Base-by-base conservation (phyloP, 2,797 vertebrate genomes). In the Selene dorsalis region DNA sequence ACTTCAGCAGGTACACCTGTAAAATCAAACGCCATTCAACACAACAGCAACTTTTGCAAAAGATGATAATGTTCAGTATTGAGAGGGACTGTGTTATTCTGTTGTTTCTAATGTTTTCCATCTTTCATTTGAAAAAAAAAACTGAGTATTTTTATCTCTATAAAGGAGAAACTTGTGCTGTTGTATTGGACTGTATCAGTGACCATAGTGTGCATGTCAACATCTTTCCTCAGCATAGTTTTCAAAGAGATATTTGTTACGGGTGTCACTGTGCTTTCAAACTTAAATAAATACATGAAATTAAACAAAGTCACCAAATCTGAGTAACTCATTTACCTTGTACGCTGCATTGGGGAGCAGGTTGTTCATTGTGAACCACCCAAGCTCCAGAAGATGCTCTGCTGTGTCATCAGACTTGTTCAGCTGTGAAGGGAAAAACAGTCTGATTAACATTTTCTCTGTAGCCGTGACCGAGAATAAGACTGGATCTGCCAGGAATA, bases 331-430 rank as follows among this genome's bases (percentile, higher is more conserved):
- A 38, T 30, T 69, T 92, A 95, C 97, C 97, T 99, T 99, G 88
- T 99, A 99, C 17, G 96, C 89, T 14, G 98, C 97, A 0, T 98
- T 99, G 69, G 98, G 98, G 48, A 99, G 95, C 43, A 99, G 95
- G 89, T 99, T 99, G 93, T 99, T 99, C 98, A 99, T 99, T 1
- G 96, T 99, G 87, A 99, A 98, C 97, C 97, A 98, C 53, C 98
- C 98, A 64, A 99, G 92, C 55, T 99, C 98, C 90, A 99, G 87
- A 66, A 99, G 96, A 92, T 99, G 98, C 88, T 99, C 98, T 0
- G 98, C 98, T 0, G 98, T 99, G 86, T 99, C 98, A 18, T 99
- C 98, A 38, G 98, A 99, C 80, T 98, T 99, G 92, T 99, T 99
- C 69, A 99, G 93, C 98, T 99, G 91, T 0, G 84, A 35, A 35